These are phyloP conservation scores for Psophia crepitans DNA, from an alignment of 2,113 vertebrate genomes.

Conservation along the genomic window DNA sequence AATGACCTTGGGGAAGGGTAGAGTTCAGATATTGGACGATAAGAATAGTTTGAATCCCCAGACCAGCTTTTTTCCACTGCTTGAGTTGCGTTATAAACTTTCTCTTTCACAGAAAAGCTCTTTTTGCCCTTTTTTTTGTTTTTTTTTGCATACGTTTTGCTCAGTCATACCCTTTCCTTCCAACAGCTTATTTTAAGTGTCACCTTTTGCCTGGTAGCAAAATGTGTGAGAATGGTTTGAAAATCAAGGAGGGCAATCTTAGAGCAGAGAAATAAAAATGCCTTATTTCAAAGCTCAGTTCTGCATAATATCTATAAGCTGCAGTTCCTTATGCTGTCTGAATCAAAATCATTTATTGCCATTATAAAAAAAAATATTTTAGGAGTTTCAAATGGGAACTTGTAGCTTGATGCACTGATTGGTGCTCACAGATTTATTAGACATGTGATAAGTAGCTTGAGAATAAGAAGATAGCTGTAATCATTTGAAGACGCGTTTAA, in stretches of 20 bases:
- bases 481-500: slow-evolving; percentile 15
- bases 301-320: not conserved
- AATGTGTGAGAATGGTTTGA: slow-evolving; percentile 3
- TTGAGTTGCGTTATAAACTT: not conserved
- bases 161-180: not conserved
- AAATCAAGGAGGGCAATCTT: slow-evolving; percentile 11
- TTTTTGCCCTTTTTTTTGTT: not conserved
- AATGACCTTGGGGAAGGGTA: not conserved
- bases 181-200: slow-evolving; percentile 5
- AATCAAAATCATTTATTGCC: slow-evolving; percentile 33
- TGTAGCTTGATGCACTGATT: not conserved
- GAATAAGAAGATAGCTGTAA: not conserved
- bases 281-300: slow-evolving; percentile 1
- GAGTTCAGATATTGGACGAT: not conserved
- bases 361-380: slow-evolving; percentile 14
- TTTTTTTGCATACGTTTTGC: not conserved
- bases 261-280: slow-evolving; percentile 27
- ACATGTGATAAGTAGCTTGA: not conserved
- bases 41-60: not conserved
- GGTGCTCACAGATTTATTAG: slow-evolving; percentile 21
- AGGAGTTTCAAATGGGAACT: not conserved
- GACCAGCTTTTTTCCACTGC: not conserved
- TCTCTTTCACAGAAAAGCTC: not conserved
- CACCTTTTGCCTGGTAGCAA: not conserved
- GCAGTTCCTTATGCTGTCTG: slow-evolving; percentile 10